These are phyloP conservation scores for Hippotragus niger DNA, from an alignment of 2,113 vertebrate species.

Conservation along the genomic window DNA sequence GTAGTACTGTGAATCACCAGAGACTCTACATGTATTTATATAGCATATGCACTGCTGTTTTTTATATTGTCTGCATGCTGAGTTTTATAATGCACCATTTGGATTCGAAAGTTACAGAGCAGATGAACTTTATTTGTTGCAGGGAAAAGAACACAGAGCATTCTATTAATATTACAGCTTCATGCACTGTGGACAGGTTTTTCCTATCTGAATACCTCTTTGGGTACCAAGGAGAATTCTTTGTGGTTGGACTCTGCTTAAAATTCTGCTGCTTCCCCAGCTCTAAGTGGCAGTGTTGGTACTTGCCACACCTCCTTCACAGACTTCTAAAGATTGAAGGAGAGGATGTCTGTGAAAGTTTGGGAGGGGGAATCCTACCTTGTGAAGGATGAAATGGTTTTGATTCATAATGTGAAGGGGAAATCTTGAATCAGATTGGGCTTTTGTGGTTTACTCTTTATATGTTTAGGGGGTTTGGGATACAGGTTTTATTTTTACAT, in stretches of 20 bases:
- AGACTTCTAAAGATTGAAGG: background rate
- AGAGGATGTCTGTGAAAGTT: background rate
- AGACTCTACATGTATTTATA: background rate
- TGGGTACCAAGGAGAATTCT: background rate
- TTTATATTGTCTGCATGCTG: background rate
- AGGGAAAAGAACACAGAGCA: background rate
- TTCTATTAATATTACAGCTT: background rate
- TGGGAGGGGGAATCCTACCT: background rate
- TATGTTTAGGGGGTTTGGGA: background rate
- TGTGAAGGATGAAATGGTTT: background rate
- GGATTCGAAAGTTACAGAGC: background rate
- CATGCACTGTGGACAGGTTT: background rate
- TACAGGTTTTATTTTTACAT: background rate
- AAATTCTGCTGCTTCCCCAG: background rate
- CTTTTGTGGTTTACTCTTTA: background rate
- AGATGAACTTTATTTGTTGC: background rate
- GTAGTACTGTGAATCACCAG: background rate
- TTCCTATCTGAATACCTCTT: background rate
- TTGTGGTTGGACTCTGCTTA: background rate
- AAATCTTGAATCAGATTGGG: background rate
- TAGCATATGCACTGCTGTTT: background rate
- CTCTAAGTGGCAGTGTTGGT: background rate
- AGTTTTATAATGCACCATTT: background rate
- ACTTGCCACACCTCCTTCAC: background rate
- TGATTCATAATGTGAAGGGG: background rate